phyloP scores from a whole-genome alignment of 2,888 invertebrate genomes.

The Serrognathus titanus region DNA sequence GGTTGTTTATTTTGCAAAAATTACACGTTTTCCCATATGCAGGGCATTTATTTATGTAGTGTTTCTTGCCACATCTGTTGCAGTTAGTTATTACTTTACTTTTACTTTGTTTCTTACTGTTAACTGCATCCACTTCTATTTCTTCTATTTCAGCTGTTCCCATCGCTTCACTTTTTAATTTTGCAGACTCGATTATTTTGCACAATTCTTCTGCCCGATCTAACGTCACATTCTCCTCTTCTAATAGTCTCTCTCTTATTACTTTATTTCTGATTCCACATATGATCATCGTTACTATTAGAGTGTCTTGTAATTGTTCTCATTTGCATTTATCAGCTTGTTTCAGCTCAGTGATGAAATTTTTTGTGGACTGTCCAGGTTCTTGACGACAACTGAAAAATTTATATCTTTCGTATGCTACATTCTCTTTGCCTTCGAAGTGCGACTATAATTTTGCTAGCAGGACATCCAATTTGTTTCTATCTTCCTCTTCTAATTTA shows the following conservation, averaged over 20 bases:
- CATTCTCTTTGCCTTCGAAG: constrained; percentile 26
- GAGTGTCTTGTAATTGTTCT: constrained; percentile 19
- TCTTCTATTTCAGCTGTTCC: neutral
- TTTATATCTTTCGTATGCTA: constrained; percentile 22
- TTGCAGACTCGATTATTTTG: constrained; percentile 11
- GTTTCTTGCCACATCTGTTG: neutral
- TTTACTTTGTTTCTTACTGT: neutral
- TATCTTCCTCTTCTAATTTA: constrained; percentile 11
- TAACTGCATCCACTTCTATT: constrained; percentile 13
- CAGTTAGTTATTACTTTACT: neutral
- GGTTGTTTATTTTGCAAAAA: neutral
- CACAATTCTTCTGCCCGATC: constrained; percentile 23
- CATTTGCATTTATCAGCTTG: constrained; percentile 25
- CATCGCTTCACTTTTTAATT: neutral
- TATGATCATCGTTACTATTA: constrained; percentile 25
- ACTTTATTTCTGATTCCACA: constrained; percentile 22
- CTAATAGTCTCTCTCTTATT: constrained; percentile 24
- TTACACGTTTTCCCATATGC: neutral
- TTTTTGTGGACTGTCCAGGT: constrained; percentile 23
- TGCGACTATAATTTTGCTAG: constrained; percentile 25
- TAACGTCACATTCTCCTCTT: constrained; percentile 22
- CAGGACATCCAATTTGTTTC: constrained; percentile 18
- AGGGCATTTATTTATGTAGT: neutral
- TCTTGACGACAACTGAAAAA: constrained; percentile 25
- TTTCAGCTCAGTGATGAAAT: constrained; percentile 18